phyloP scores from a whole-genome alignment of 2,888 invertebrate species.

The Phoronis australis region DNA sequence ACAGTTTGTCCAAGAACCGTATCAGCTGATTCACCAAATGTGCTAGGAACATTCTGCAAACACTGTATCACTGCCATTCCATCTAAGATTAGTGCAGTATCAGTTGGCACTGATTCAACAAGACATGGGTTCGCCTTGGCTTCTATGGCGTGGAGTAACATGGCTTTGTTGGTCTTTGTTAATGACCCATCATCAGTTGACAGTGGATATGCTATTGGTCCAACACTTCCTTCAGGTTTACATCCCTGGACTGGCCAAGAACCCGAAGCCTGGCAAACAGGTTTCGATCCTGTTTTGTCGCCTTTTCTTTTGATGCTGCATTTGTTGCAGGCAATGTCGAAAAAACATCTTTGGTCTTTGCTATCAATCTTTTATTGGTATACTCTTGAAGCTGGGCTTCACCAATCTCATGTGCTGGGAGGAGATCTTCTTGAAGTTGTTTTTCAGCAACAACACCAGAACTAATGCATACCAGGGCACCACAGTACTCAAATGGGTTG shows the following conservation, averaged over 20 bases:
- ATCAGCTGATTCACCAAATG: slow-evolving; percentile 4
- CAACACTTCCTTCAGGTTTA: slow-evolving; percentile 8
- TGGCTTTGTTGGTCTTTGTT: not conserved
- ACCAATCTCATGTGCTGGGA: not conserved
- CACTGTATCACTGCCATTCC: slow-evolving; percentile 4
- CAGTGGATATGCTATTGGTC: slow-evolving; percentile 1
- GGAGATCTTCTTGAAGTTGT: not conserved
- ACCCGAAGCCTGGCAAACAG: slow-evolving; percentile 5
- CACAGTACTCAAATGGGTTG: slow-evolving; percentile 1
- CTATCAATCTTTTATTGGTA: not conserved
- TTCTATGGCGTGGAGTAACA: not conserved
- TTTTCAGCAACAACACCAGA: not conserved
- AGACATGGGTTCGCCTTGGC: not conserved
- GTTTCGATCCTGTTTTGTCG: not conserved
- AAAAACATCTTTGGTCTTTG: not conserved
- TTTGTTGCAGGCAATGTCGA: not conserved
- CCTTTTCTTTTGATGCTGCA: not conserved
- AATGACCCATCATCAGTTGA: not conserved
- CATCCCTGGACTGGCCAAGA: slow-evolving; percentile 2
- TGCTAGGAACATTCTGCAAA: not conserved
- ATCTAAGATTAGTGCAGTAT: slow-evolving; percentile 1
- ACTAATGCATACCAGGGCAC: not conserved
- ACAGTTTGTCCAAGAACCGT: not conserved
- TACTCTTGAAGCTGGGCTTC: not conserved
- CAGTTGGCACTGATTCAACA: not conserved